Evolutionary conservation across 2,113 vertebrate genomes (phyloP), one percentile per base, ranked within the genome.

Genomic region (Tragulus kanchil): DNA sequence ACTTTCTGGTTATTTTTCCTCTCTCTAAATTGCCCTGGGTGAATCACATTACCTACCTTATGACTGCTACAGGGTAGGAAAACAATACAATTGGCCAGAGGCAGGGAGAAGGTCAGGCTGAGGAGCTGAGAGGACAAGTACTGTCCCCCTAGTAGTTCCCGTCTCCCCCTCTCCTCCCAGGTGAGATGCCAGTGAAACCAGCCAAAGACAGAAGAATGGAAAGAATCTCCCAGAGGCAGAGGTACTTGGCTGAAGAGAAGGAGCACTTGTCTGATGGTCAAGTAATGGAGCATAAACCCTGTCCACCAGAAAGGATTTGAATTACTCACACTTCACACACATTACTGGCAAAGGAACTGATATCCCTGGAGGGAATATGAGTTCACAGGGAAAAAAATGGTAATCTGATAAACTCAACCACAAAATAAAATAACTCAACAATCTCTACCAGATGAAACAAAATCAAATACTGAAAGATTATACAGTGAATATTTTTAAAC

Each of bases 391-490:
- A 62, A 31, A 58, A 92, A 84, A 69, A 75, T 23, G 15, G 64
- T 78, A 78, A 84, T 56, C 13, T 81, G 25, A 93, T 89, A 31
- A 95, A 90, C n/a, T 36, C 21, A 58, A 56, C 16, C 64, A 12
- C 42, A 86, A 52, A 91, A 59, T 69, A 85, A 71, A 71, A 85
- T 42, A 56, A 84, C n/a, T 83, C 54, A 52, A 84, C 5, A 59
- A 82, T 21, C 50, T 81, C 26, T 84, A 94, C 13, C 6, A 11
- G 15, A 86, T 81, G 56, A 89, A 93, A 78, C 31, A 87, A 96
- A 93, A 90, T 77, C 58, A 94, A 92, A 92, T 64, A 56, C 54
- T 42, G n/a, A 78, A 69, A 88, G 67, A 92, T 26, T 88, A 83
- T 31, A n/a, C 5, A 58, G 23, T 26, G 45, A 65, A 42, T 45